A percentile compares a stretch with the other conserved stretches of the same genome.
phyloP scores from a whole-genome alignment of 2,888 invertebrate species.

The Meteorus colon region DNA sequence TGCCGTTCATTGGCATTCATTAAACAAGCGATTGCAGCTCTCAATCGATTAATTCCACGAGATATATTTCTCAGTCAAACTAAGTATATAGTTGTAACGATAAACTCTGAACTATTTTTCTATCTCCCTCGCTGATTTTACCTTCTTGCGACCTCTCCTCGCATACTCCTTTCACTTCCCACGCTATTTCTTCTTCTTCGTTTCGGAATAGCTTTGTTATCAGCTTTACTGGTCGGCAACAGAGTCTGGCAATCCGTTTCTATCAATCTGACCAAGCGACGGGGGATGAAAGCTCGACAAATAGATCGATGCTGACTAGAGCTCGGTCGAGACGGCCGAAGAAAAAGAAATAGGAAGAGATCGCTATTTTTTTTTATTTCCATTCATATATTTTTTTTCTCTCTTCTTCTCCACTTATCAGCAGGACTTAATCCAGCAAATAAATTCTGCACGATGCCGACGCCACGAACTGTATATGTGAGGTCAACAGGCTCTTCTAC shows the following conservation, averaged over 20 bases:
- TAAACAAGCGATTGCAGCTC: conserved; percentile 42
- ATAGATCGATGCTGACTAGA: conserved; percentile 55
- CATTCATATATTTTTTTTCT: not conserved
- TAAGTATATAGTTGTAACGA: no score
- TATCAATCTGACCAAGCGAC: conserved; percentile 61
- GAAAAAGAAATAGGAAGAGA: conserved; percentile 25
- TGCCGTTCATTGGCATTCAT: not conserved
- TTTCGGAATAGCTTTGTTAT: conserved; percentile 62
- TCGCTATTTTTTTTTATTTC: conserved; percentile 5
- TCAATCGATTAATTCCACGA: conserved; percentile 56
- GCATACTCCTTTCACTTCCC: conserved; percentile 39
- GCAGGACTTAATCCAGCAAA: conserved; percentile 62
- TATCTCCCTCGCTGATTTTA: conserved; percentile 37
- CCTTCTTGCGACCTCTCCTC: conserved; percentile 23
- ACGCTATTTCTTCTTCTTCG: conserved; percentile 49
- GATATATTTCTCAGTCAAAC: conserved; percentile 49
- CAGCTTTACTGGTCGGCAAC: conserved; percentile 61
- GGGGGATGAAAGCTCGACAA: conserved; percentile 61
- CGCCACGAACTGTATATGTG: conserved; percentile 49
- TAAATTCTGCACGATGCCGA: conserved; percentile 64
- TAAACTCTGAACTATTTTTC: conserved; percentile 30
- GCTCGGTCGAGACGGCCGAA: conserved; percentile 45
- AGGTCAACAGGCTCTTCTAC: conserved; percentile 50
- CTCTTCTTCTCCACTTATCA: conserved; percentile 61
- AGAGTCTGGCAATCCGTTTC: conserved; percentile 63